Conservation (phyloP, 2,113 vertebrate genomes). For the Limanda limanda region DNA sequence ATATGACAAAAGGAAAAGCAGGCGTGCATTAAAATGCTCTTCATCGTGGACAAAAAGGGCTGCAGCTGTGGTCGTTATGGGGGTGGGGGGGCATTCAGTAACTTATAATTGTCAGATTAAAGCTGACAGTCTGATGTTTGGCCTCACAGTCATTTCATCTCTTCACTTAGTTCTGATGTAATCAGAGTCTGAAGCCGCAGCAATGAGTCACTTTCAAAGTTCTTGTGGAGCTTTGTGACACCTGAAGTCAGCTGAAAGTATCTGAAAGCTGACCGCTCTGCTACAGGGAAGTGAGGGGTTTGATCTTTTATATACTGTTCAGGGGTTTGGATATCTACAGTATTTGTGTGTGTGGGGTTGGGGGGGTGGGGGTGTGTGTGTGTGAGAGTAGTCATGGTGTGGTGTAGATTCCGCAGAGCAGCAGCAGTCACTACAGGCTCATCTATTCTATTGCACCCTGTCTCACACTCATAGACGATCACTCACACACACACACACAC, state of each 20-base stretch:
- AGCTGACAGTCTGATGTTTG: neutral
- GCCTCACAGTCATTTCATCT: neutral
- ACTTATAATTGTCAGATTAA: neutral
- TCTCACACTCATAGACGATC: too few species aligned
- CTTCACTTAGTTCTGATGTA: constrained; percentile 41
- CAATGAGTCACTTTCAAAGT: constrained; percentile 65
- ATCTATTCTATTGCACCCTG: too few species aligned
- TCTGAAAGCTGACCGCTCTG: constrained; percentile 4
- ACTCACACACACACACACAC: too few species aligned
- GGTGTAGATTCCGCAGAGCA: too few species aligned
- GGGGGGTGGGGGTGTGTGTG: too few species aligned
- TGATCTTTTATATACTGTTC: too few species aligned
- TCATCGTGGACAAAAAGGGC: too few species aligned
- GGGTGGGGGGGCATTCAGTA: neutral
- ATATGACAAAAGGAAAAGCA: too few species aligned
- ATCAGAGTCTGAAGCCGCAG: constrained; percentile 40
- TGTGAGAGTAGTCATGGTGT: too few species aligned
- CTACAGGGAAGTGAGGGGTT: constrained; percentile 7
- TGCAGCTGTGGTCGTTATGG: neutral
- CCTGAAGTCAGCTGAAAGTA: constrained; percentile 24
- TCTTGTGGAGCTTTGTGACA: constrained; percentile 45
- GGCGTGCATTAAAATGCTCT: too few species aligned
- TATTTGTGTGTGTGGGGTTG: neutral
- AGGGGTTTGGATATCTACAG: neutral
- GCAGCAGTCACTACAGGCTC: too few species aligned